Base-by-base conservation (phyloP, 2,113 vertebrate genomes). In the Vidua chalybeata region DNA sequence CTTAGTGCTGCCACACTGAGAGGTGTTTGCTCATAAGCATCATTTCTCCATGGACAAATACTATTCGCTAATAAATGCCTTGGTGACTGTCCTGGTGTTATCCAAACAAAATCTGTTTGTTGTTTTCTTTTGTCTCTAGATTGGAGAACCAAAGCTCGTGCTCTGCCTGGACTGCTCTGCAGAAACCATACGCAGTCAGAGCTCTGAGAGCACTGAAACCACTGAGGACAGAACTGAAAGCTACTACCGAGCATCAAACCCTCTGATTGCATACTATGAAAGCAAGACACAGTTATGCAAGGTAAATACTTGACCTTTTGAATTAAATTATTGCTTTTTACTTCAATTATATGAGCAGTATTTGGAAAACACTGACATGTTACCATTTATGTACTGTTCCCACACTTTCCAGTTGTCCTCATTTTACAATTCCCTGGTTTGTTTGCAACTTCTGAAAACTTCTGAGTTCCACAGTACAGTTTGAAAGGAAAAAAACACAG, bases 121-220 rank as follows among this genome's bases (percentile, higher is more conserved):
- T 52, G 37, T 26, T 72, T 89, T 59, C n/a, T 22, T 43, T 55
- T 87, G 64, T 71, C 26, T 86, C 20, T 92, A 99, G 99, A 97
- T 99, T 94, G 98, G 98, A 43, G 98, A 98, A 46, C 99, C 99
- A 15, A 97, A 97, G 37, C 94, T 98, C 0, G 99, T 99, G 66
- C 95, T 99, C 28, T 98, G 98, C 90, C 96, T 99, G 96, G 98
- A 97, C 77, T 99, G 99, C 93, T 99, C 98, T 0, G 95, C 97
- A 13, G 98, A 99, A 90, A 98, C 98, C 85, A 98, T 99, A 99
- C 98, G 97, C 84, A 46, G 85, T 74, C 96, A 91, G 4, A n/a
- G 15, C 9, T 33, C 58, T 6, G 96, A 79, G 41, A 91, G 46
- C 3, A 9, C 93, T 0, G 91, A 97, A 51, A 63, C 81, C 68